Conservation (phyloP, 2,797 vertebrate species). For the Sebastes taczanowskii region DNA sequence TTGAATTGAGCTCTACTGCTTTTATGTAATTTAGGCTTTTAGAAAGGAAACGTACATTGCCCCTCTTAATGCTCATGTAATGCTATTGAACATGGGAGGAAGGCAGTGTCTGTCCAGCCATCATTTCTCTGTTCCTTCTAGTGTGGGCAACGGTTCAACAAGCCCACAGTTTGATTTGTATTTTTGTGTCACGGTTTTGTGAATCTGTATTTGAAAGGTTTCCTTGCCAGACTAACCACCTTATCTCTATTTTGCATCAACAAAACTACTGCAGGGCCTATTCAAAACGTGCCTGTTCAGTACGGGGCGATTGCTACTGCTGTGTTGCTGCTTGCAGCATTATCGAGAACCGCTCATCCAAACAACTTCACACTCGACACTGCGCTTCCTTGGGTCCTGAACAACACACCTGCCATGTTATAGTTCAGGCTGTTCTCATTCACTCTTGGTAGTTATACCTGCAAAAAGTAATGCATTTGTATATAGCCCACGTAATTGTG, state of each 20-base stretch:
- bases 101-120: not conserved
- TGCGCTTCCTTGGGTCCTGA: too few species aligned
- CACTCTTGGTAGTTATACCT: not conserved
- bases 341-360: not conserved
- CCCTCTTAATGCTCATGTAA: not conserved
- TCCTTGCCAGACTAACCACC: not conserved
- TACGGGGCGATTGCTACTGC: too few species aligned
- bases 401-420: not conserved
- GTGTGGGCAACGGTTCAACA: too few species aligned
- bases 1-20: not conserved
- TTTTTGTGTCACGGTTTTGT: not conserved
- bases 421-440: not conserved
- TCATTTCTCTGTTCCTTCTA: not conserved
- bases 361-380: not conserved
- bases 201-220: not conserved
- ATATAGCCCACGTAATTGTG: not conserved
- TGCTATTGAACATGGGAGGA: not conserved
- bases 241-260: not conserved
- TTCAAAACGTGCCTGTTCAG: not conserved
- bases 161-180: too few species aligned
- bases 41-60: not conserved
- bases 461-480: not conserved
- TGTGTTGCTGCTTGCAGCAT: too few species aligned
- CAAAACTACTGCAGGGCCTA: not conserved
- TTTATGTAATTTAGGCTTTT: not conserved